phyloP scores from a whole-genome alignment of 2,888 invertebrate species.

The Diarsia rubi region DNA sequence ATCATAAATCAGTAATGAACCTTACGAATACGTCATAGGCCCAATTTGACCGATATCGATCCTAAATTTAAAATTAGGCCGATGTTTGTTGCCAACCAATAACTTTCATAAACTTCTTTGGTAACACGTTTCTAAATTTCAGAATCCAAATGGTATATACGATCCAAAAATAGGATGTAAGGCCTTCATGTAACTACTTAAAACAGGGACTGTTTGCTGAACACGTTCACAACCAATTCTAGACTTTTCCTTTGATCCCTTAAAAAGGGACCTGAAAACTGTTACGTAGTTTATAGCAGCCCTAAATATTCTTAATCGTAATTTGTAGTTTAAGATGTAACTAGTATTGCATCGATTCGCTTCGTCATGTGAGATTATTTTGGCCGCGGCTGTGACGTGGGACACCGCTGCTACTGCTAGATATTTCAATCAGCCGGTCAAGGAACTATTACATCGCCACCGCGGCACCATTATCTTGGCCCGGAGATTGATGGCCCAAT shows the following conservation, averaged over 20 bases:
- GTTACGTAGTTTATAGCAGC: conserved; percentile 22
- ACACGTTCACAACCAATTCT: conserved; percentile 20
- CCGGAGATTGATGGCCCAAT: conserved; percentile 86
- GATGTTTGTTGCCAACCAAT: conserved; percentile 62
- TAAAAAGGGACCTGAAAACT: conserved; percentile 21
- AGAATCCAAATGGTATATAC: conserved; percentile 14
- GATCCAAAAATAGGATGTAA: conserved; percentile 24
- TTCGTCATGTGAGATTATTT: conserved; percentile 71
- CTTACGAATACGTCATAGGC: conserved; percentile 70
- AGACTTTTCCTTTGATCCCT: conserved; percentile 40
- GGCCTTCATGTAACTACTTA: conserved; percentile 5
- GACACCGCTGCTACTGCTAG: conserved; percentile 67
- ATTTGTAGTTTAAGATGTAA: conserved; percentile 14
- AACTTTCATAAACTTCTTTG: conserved; percentile 44
- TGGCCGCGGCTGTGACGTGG: conserved; percentile 65
- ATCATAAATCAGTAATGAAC: conserved; percentile 77
- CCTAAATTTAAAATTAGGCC: conserved; percentile 69
- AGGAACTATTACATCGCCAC: conserved; percentile 84
- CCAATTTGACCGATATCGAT: conserved; percentile 70
- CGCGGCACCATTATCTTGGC: conserved; percentile 83
- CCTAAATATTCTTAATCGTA: conserved; percentile 61
- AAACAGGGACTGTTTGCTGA: conserved; percentile 23
- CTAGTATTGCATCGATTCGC: conserved; percentile 66
- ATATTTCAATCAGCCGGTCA: conserved; percentile 86
- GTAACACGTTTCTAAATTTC: conserved; percentile 28